Percentiles rank a stretch among this genome's conserved stretches.
Evolutionary conservation across 2,113 vertebrate genomes (phyloP).

Genomic region (Rhabdomys dilectus): DNA sequence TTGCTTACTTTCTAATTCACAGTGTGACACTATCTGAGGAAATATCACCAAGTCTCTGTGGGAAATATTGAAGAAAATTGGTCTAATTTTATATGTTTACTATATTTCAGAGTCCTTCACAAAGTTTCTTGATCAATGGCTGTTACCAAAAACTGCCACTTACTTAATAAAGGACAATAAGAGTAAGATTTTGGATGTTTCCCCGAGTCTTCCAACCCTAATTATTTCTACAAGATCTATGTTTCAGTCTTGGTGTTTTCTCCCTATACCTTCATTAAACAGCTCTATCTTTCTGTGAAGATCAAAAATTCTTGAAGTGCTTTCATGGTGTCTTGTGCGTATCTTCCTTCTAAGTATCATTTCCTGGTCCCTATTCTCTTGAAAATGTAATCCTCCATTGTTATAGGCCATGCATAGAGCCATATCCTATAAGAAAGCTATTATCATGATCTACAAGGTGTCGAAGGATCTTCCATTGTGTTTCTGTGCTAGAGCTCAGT

Average conservation of each 20-base stretch:
- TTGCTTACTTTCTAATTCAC: not conserved
- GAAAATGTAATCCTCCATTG: not conserved
- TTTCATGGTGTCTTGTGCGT: not conserved
- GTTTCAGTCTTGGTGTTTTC: not conserved
- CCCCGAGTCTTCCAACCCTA: not conserved
- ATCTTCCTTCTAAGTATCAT: not conserved
- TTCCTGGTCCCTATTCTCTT: not conserved
- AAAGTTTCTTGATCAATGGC: not conserved
- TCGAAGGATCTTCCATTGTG: not conserved
- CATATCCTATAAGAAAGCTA: not conserved
- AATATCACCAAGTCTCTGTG: not conserved
- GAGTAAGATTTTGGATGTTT: not conserved
- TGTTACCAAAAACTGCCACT: not conserved
- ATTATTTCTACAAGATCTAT: not conserved
- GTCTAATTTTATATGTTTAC: not conserved
- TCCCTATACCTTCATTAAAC: not conserved
- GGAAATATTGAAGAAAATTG: not conserved
- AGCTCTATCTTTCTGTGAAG: not conserved
- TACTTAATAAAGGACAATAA: not conserved
- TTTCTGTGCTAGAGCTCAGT: not conserved
- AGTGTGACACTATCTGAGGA: not conserved
- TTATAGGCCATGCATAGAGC: not conserved
- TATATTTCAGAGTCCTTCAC: not conserved
- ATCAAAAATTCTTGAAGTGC: not conserved
- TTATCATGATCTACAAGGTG: not conserved